Evolutionary conservation across 2,888 invertebrate species (phyloP).

Genomic region (Oligia strigilis): DNA sequence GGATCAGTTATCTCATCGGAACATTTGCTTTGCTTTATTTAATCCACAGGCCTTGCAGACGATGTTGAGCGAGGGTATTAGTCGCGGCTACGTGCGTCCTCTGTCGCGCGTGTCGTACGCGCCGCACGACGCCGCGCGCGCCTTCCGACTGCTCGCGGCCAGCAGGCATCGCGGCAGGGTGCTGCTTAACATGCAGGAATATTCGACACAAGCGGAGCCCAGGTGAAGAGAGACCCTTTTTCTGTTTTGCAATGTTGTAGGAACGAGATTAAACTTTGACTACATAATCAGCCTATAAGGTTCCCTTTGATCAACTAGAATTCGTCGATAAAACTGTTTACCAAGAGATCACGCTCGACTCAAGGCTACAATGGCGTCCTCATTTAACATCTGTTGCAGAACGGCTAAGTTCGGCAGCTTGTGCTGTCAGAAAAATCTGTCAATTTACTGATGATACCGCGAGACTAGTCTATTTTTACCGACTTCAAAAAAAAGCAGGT

Average conservation of each 20-base stretch:
- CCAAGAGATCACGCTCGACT: too few relatives aligned
- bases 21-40: neutral
- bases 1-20: neutral
- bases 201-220: slow-evolving; percentile 40
- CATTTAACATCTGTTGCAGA: too few relatives aligned
- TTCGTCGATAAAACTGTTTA: too few relatives aligned
- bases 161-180: slow-evolving; percentile 80
- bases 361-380: too few relatives aligned
- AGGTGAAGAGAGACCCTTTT: slow-evolving; percentile 60
- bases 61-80: slow-evolving; percentile 78
- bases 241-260: neutral
- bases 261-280: neutral
- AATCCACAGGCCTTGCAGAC: slow-evolving; percentile 71
- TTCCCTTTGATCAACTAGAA: too few relatives aligned
- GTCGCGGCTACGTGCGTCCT: slow-evolving; percentile 78
- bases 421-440: too few relatives aligned
- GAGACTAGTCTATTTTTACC: too few relatives aligned
- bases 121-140: slow-evolving; percentile 61
- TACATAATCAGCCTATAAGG: neutral
- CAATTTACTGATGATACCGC: too few relatives aligned
- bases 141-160: slow-evolving; percentile 75
- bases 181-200: slow-evolving; percentile 69
- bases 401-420: too few relatives aligned
- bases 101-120: slow-evolving; percentile 51
- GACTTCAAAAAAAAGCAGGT: too few relatives aligned